Percentiles rank a stretch among this genome's conserved stretches.
Evolutionary conservation across 2,113 vertebrate genomes (phyloP).

Genomic region (Triplophysa siluroides): DNA sequence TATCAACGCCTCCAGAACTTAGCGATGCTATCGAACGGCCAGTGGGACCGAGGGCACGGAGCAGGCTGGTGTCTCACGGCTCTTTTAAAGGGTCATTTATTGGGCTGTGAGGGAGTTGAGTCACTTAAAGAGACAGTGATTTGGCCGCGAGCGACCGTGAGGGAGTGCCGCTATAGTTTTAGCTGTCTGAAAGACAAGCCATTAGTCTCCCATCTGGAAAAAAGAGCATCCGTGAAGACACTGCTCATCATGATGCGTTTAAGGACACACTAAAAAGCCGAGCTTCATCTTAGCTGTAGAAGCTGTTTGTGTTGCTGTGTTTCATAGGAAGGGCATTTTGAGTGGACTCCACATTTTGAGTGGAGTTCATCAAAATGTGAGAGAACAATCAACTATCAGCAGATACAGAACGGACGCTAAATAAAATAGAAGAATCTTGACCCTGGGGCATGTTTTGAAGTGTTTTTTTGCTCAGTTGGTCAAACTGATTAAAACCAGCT

Average conservation of each 20-base stretch:
- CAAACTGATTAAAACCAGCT: not conserved
- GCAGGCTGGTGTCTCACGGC: constrained; percentile 1
- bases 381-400: not conserved
- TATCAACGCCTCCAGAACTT: constrained; percentile 19
- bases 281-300: constrained; percentile 3
- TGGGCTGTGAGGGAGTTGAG: constrained; percentile 26
- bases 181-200: constrained; percentile 1
- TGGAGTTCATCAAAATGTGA: constrained; percentile 18
- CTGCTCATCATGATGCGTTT: constrained; percentile 26
- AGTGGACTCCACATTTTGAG: no score
- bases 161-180: constrained; percentile 2
- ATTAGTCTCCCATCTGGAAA: constrained; percentile 31
- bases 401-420: not conserved
- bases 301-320: not conserved
- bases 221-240: constrained; percentile 19
- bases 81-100: constrained; percentile 30
- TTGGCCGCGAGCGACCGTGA: not conserved
- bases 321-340: constrained; percentile 16
- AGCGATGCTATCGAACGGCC: not conserved
- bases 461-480: not conserved
- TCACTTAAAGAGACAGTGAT: not conserved
- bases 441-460: not conserved
- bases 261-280: constrained; percentile 20
- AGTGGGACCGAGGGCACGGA: not conserved
- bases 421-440: constrained; percentile 8